Conservation (phyloP, 2,888 invertebrate genomes). For the Phyllotreta striolata region DNA sequence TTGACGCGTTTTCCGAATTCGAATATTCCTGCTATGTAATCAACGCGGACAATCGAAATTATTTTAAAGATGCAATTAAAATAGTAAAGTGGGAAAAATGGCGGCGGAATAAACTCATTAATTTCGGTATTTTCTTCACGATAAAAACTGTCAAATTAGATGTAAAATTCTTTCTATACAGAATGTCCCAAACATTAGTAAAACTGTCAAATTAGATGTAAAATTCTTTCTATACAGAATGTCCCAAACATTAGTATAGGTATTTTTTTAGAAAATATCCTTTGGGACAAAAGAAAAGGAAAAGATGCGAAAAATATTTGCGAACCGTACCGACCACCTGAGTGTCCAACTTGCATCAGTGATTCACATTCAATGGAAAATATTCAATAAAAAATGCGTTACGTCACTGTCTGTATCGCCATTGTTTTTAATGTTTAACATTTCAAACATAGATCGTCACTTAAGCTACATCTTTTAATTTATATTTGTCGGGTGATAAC, state of each 20-base stretch:
- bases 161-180: too few relatives aligned
- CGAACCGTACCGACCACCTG: conserved; percentile 11
- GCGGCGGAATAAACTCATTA: conserved; percentile 11
- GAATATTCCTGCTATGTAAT: background rate
- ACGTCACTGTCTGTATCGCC: conserved; percentile 31
- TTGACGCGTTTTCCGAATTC: conserved; percentile 9
- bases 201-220: conserved; percentile 4
- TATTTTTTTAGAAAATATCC: conserved; percentile 6
- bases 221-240: too few relatives aligned
- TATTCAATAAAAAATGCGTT: conserved; percentile 32
- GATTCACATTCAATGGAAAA: conserved; percentile 26
- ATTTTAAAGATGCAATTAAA: conserved; percentile 18
- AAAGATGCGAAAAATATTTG: conserved; percentile 10
- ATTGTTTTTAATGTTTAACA: conserved; percentile 38
- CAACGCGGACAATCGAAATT: conserved; percentile 10
- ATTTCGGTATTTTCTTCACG: conserved; percentile 13
- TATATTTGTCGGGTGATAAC: conserved; percentile 45
- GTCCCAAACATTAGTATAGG: too few relatives aligned
- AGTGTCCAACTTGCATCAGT: conserved; percentile 23
- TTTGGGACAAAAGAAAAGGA: conserved; percentile 16
- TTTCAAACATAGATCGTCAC: conserved; percentile 50
- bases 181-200: background rate
- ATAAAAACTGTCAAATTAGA: conserved; percentile 5
- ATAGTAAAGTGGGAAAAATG: conserved; percentile 4
- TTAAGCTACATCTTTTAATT: conserved; percentile 51